A percentile compares a stretch with the other conserved stretches of the same genome.
Evolutionary conservation across 1,140 invertebrate species (phyloP).

Genomic region (Cyclina sinensis): DNA sequence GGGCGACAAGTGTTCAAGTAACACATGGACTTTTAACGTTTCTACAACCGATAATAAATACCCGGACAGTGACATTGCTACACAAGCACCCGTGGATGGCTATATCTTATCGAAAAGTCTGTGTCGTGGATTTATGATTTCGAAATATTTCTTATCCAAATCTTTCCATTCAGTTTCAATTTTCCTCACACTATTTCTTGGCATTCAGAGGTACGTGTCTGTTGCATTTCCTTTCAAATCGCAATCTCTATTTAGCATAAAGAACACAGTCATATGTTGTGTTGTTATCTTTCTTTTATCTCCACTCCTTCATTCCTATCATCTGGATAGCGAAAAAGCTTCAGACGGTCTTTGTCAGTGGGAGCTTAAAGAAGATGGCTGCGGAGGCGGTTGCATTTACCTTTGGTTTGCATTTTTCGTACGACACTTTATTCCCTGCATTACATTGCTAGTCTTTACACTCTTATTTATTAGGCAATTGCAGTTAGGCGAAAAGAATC

Average conservation of each 20-base stretch:
- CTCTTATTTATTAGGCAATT: slow-evolving; percentile 33
- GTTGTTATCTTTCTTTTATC: background rate
- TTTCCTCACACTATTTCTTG: slow-evolving; percentile 52
- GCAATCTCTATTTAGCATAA: background rate
- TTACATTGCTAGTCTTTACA: slow-evolving; percentile 12
- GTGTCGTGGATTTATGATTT: slow-evolving; percentile 43
- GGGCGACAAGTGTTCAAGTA: no score
- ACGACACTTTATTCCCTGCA: slow-evolving; percentile 32
- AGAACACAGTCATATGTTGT: background rate
- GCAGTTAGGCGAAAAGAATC: background rate
- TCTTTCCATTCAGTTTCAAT: slow-evolving; percentile 58
- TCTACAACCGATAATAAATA: no score
- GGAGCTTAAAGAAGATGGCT: background rate
- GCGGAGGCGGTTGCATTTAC: slow-evolving; percentile 5
- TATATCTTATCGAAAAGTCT: background rate
- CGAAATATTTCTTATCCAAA: slow-evolving; percentile 38
- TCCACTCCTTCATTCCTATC: slow-evolving; percentile 46
- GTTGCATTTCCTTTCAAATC: slow-evolving; percentile 5
- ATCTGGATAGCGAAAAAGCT: slow-evolving; percentile 29
- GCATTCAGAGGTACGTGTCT: slow-evolving; percentile 38
- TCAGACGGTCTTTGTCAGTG: slow-evolving; percentile 33
- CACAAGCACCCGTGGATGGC: background rate
- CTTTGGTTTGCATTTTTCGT: slow-evolving; percentile 46
- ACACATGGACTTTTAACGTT: no score
- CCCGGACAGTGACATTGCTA: background rate